These are phyloP conservation scores for Branchellion lobata DNA, from an alignment of 2,888 invertebrate genomes.

Conservation along the genomic window DNA sequence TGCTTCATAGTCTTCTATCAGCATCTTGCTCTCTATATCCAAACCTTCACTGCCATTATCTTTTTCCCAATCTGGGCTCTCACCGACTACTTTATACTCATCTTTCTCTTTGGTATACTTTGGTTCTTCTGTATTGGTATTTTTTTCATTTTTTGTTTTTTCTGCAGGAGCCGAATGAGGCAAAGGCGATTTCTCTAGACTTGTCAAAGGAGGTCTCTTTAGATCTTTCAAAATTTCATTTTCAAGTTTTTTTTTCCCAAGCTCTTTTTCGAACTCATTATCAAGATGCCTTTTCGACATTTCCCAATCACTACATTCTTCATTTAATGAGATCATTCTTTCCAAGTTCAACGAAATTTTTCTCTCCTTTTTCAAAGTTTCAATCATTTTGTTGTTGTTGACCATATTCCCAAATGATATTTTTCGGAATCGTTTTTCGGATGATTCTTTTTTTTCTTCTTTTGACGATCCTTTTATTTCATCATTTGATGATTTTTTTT, in stretches of 20 bases:
- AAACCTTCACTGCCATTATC: neutral
- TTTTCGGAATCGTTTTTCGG: neutral
- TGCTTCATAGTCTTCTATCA: neutral
- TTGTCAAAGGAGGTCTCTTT: neutral
- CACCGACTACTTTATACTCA: neutral
- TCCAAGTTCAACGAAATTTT: slow-evolving; percentile 1
- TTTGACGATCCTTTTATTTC: neutral
- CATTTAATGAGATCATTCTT: neutral
- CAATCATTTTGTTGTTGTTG: neutral
- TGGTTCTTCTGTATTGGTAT: neutral
- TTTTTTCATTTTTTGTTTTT: neutral
- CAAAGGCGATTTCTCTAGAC: too few species aligned
- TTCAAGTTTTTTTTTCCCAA: neutral
- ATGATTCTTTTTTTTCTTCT: neutral
- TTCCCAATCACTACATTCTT: neutral
- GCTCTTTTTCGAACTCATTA: neutral
- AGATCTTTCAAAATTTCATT: neutral
- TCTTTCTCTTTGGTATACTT: neutral
- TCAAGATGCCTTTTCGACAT: neutral
- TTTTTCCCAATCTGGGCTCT: neutral
- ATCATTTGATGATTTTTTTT: neutral
- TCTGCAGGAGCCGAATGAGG: neutral
- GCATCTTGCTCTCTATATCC: neutral
- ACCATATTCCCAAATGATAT: neutral
- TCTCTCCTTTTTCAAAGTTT: neutral